Conservation (phyloP, 2,113 vertebrate genomes). For the Apaloderma vittatum region DNA sequence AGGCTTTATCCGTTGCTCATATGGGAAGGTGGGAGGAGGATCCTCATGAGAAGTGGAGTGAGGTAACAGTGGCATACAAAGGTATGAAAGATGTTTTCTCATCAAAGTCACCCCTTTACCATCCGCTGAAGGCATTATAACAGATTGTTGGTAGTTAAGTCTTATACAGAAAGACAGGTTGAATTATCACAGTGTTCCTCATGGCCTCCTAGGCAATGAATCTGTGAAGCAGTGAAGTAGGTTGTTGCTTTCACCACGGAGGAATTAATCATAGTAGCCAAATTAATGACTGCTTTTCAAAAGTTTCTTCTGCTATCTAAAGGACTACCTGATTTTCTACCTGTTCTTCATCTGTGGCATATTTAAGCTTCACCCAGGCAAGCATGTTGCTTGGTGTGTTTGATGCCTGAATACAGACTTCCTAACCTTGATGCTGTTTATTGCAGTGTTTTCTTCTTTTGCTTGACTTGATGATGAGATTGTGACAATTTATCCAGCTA, state of each 20-base stretch:
- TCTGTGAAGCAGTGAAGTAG: conserved; percentile 26
- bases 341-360: neutral
- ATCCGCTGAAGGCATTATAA: neutral
- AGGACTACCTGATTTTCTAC: conserved; percentile 38
- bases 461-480: neutral
- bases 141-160: conserved; percentile 17
- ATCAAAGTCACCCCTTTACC: neutral
- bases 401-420: neutral
- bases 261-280: neutral
- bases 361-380: conserved; percentile 19
- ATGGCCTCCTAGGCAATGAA: conserved; percentile 33
- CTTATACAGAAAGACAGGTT: conserved; percentile 13
- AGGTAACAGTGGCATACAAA: neutral
- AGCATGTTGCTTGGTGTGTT: neutral
- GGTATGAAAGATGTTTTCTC: conserved; percentile 5
- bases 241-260: neutral
- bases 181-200: conserved; percentile 28
- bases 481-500: neutral
- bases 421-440: neutral
- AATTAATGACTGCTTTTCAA: conserved; percentile 30
- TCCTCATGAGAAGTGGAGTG: neutral
- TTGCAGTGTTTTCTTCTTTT: neutral
- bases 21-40: neutral
- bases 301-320: conserved; percentile 22
- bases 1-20: neutral